Evolutionary conservation across 2,113 vertebrate genomes (phyloP).

Genomic region (Drymodes brunneopygia): DNA sequence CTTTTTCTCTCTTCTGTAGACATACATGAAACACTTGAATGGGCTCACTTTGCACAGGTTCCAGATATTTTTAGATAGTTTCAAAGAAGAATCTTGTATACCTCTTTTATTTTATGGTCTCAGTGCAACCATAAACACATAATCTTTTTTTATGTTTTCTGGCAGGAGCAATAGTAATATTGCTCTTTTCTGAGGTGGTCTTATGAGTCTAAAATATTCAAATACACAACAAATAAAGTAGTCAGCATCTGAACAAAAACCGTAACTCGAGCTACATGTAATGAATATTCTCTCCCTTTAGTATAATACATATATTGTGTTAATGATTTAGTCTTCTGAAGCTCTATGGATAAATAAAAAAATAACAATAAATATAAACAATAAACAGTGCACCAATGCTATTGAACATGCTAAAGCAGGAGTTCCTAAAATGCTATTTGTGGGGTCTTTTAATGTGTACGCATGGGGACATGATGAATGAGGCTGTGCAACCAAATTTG

Average conservation of each 20-base stretch:
- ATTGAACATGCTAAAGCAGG: background rate
- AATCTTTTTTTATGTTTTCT: background rate
- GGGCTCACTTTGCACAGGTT: background rate
- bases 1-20: background rate
- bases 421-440: background rate
- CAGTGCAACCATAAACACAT: background rate
- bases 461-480: rapidly evolving
- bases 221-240: background rate
- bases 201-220: background rate
- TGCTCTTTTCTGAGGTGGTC: background rate
- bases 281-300: background rate
- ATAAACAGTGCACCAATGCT: background rate
- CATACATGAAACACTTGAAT: background rate
- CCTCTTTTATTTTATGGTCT: background rate
- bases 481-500: rapidly evolving
- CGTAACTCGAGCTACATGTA: background rate
- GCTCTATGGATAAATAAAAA: background rate
- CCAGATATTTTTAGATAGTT: background rate
- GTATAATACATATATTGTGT: background rate
- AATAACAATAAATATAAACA: background rate
- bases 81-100: background rate
- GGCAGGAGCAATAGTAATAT: background rate
- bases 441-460: background rate
- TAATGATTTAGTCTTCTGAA: background rate
- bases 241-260: background rate